Percentiles rank a stretch among this genome's conserved stretches.
Evolutionary conservation across 2,113 vertebrate species (phyloP).

Genomic region (Nyctereutes procyonoides): DNA sequence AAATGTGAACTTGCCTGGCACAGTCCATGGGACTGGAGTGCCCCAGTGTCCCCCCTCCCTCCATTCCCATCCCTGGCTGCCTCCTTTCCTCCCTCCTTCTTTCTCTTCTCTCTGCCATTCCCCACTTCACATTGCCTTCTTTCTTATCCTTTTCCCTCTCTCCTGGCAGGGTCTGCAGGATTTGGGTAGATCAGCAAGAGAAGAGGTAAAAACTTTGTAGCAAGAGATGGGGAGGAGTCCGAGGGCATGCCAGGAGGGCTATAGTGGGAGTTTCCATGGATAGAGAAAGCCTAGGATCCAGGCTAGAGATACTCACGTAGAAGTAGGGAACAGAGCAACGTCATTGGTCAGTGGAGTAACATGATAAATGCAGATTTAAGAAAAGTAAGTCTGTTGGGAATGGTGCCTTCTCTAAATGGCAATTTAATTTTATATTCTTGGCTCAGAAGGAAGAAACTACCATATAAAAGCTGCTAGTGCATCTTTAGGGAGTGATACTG

Average conservation of each 20-base stretch:
- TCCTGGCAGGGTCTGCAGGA: background rate
- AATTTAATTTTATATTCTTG: background rate
- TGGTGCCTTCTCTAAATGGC: background rate
- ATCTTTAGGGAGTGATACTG: background rate
- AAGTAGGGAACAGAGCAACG: background rate
- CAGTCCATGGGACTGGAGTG: rapidly evolving
- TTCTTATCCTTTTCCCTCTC: background rate
- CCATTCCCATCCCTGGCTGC: rapidly evolving
- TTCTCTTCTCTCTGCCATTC: background rate
- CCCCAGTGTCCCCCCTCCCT: background rate
- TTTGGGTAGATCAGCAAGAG: background rate
- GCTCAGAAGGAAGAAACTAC: background rate
- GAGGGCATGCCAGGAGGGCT: background rate
- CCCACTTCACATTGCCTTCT: background rate
- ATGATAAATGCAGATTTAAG: background rate
- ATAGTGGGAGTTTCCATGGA: background rate
- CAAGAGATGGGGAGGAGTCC: background rate
- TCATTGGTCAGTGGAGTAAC: background rate
- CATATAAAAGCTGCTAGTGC: background rate
- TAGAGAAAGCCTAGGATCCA: background rate
- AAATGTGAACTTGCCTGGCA: too few relatives aligned
- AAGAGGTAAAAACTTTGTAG: background rate
- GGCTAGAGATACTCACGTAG: background rate
- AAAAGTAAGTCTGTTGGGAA: background rate
- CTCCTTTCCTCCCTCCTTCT: too few relatives aligned